Evolutionary conservation across 1,140 invertebrate genomes (phyloP).

Genomic region (Laodelphax striatellus): DNA sequence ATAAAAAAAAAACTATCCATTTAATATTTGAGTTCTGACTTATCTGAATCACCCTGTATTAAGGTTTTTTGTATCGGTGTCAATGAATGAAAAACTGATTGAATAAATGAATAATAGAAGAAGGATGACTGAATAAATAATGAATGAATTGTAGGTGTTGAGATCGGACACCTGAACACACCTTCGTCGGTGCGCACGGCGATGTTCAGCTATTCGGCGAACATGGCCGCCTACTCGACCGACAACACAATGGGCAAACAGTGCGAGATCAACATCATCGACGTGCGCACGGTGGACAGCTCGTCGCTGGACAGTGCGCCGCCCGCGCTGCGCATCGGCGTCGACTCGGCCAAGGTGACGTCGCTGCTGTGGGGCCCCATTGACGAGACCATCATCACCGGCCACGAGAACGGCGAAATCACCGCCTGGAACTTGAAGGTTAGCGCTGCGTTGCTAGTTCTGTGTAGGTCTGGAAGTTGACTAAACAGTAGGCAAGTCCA

Average conservation of each 20-base stretch:
- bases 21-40: too few species aligned
- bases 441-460: too few species aligned
- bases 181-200: constrained; percentile 85
- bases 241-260: constrained; percentile 78
- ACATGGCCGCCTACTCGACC: constrained; percentile 84
- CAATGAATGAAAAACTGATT: too few species aligned
- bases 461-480: too few species aligned
- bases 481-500: too few species aligned
- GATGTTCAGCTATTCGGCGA: constrained; percentile 86
- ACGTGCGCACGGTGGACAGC: constrained; percentile 58
- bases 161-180: constrained; percentile 61
- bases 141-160: constrained; percentile 51
- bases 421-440: constrained; percentile 84
- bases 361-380: constrained; percentile 85
- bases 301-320: constrained; percentile 5
- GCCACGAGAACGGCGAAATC: constrained; percentile 88
- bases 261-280: constrained; percentile 81
- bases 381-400: constrained; percentile 85
- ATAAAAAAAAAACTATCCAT: too few species aligned
- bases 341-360: constrained; percentile 61
- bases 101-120: too few species aligned
- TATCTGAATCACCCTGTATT: too few species aligned
- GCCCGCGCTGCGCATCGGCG: constrained; percentile 13
- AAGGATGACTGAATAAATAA: too few species aligned
- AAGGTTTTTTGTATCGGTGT: too few species aligned